A percentile compares a stretch with the other conserved stretches of the same genome.
phyloP scores from a whole-genome alignment of 2,888 invertebrate genomes.

The Apocheima hispidaria region DNA sequence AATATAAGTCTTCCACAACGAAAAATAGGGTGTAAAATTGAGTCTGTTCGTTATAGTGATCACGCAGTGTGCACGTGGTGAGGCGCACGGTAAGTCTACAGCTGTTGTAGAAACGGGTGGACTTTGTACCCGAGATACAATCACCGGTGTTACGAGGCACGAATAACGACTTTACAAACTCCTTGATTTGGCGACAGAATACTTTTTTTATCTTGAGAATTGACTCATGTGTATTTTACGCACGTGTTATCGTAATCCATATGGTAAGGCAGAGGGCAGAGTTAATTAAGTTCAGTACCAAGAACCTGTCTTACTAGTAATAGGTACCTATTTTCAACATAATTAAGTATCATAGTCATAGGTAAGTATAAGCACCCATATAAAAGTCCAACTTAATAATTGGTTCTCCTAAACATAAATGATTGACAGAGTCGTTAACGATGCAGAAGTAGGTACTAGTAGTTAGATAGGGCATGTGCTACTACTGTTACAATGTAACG shows the following conservation, averaged over 20 bases:
- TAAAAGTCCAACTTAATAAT: no score
- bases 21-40: constrained; percentile 45
- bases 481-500: neutral
- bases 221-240: constrained; percentile 39
- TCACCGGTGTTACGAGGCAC: constrained; percentile 72
- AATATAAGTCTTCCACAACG: neutral
- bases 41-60: constrained; percentile 47
- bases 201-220: constrained; percentile 42
- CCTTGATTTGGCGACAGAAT: constrained; percentile 55
- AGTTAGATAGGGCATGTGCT: no score
- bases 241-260: constrained; percentile 10
- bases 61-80: constrained; percentile 73
- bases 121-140: constrained; percentile 80
- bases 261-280: neutral
- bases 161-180: constrained; percentile 58
- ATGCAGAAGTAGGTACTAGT: no score
- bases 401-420: no score
- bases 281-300: neutral
- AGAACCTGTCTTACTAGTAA: neutral
- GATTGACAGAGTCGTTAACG: no score
- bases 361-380: no score
- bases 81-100: constrained; percentile 68
- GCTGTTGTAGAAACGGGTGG: constrained; percentile 71
- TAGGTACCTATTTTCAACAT: neutral
- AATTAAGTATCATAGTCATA: no score